Percentiles rank a stretch among this genome's conserved stretches.
phyloP scores from a whole-genome alignment of 2,888 invertebrate species.

The Schrankia costaestrigalis region DNA sequence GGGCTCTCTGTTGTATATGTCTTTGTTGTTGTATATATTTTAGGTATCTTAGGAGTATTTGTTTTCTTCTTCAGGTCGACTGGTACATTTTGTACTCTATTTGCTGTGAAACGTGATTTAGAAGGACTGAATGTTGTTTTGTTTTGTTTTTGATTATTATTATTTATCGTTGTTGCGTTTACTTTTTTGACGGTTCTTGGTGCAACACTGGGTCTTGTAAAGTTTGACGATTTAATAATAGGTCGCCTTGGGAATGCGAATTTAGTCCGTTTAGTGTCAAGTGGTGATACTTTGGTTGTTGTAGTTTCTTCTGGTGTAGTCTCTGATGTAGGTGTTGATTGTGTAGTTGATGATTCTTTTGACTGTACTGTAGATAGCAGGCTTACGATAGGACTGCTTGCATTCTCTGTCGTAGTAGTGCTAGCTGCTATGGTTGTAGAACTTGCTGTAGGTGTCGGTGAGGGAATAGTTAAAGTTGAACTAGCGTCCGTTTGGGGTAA shows the following conservation, averaged over 20 bases:
- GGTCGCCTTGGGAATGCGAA: slow-evolving; percentile 67
- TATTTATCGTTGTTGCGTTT: slow-evolving; percentile 44
- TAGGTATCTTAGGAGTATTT: slow-evolving; percentile 47
- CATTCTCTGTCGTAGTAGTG: slow-evolving; percentile 23
- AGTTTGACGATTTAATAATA: slow-evolving; percentile 55
- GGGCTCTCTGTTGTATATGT: slow-evolving; percentile 62
- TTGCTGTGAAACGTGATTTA: slow-evolving; percentile 59
- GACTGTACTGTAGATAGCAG: slow-evolving; percentile 35
- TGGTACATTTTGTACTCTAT: slow-evolving; percentile 68
- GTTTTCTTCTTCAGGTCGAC: slow-evolving; percentile 63
- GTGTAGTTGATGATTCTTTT: slow-evolving; percentile 9
- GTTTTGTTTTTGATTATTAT: slow-evolving; percentile 53
- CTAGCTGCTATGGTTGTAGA: slow-evolving; percentile 21
- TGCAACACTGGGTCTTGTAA: slow-evolving; percentile 44
- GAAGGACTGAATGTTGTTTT: slow-evolving; percentile 60
- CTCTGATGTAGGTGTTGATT: slow-evolving; percentile 16
- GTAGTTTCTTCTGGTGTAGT: slow-evolving; percentile 55
- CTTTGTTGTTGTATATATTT: slow-evolving; percentile 52
- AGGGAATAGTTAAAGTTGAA: slow-evolving; percentile 26
- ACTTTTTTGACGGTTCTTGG: slow-evolving; percentile 49
- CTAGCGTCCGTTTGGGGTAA: slow-evolving; percentile 31
- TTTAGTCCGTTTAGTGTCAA: slow-evolving; percentile 63
- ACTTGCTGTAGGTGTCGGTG: slow-evolving; percentile 28
- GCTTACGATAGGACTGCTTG: slow-evolving; percentile 36
- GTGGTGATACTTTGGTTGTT: slow-evolving; percentile 49